Conservation (phyloP, 2,888 invertebrate species). For the Prosapia bicincta region DNA sequence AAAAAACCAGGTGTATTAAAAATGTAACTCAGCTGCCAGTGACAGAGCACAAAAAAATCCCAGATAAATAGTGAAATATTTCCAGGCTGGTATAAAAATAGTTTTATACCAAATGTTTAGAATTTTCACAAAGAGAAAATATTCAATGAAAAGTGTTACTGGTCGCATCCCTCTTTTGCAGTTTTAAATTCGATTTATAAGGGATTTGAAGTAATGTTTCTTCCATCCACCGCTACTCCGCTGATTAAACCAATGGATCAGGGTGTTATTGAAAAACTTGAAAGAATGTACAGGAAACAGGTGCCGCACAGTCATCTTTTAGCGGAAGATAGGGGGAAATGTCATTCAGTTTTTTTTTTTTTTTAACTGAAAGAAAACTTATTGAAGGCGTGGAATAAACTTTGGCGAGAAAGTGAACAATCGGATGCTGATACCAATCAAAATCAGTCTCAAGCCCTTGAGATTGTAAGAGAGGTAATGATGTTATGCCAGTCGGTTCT, state of each 20-base stretch:
- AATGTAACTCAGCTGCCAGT: constrained; percentile 17
- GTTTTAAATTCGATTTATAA: constrained; percentile 18
- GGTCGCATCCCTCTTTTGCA: constrained; percentile 26
- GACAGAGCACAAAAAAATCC: too few species aligned
- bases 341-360: constrained; percentile 27
- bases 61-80: constrained; percentile 25
- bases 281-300: constrained; percentile 37
- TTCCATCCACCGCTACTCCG: constrained; percentile 12
- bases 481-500: constrained; percentile 13
- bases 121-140: constrained; percentile 15
- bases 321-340: constrained; percentile 11
- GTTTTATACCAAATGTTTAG: constrained; percentile 9
- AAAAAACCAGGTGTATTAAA: constrained; percentile 26
- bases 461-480: too few species aligned
- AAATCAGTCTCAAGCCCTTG: too few species aligned
- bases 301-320: constrained; percentile 19
- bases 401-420: too few species aligned
- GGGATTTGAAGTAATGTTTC: too few species aligned
- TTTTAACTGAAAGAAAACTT: background rate
- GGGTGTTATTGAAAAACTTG: too few species aligned
- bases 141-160: constrained; percentile 10
- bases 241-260: constrained; percentile 31
- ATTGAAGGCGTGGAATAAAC: constrained; percentile 1
- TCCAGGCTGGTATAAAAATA: constrained; percentile 11
- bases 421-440: too few species aligned